Conservation (phyloP, 2,113 vertebrate species). For the Tylochromis polylepis region DNA sequence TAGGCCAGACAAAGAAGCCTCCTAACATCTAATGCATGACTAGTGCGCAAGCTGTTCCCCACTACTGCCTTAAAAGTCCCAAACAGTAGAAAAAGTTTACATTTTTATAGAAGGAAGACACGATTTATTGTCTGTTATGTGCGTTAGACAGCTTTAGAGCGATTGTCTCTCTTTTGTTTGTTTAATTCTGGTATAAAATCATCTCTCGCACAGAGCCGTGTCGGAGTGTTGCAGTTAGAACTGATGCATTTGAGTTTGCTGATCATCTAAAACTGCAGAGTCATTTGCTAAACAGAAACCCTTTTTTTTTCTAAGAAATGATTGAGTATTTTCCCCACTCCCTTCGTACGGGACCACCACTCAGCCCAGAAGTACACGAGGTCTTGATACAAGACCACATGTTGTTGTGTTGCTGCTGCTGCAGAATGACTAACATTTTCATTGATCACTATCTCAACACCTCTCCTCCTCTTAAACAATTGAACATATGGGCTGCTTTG, state of each 20-base stretch:
- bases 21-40: fast-evolving
- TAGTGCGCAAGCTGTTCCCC: fast-evolving
- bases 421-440: slow-evolving; percentile 16
- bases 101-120: not conserved
- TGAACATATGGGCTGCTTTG: slow-evolving; percentile 15
- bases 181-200: not conserved
- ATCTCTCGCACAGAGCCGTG: not conserved
- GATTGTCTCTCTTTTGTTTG: not conserved
- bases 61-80: not conserved
- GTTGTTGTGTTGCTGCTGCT: slow-evolving; percentile 18
- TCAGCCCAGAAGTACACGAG: not conserved
- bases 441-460: slow-evolving; percentile 18
- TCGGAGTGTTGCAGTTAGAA: not conserved
- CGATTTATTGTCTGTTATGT: not conserved
- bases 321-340: not conserved
- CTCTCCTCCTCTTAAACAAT: not conserved
- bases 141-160: not conserved
- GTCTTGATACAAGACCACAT: slow-evolving; percentile 19
- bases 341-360: not conserved
- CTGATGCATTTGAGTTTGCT: not conserved
- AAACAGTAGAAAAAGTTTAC: not conserved
- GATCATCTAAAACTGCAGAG: not conserved
- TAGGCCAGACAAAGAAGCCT: not conserved
- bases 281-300: not conserved
- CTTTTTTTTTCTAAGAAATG: not conserved